Percentiles rank a stretch among this genome's conserved stretches.
Evolutionary conservation across 2,888 invertebrate genomes (phyloP).

Genomic region (Drosophila fungiperda): DNA sequence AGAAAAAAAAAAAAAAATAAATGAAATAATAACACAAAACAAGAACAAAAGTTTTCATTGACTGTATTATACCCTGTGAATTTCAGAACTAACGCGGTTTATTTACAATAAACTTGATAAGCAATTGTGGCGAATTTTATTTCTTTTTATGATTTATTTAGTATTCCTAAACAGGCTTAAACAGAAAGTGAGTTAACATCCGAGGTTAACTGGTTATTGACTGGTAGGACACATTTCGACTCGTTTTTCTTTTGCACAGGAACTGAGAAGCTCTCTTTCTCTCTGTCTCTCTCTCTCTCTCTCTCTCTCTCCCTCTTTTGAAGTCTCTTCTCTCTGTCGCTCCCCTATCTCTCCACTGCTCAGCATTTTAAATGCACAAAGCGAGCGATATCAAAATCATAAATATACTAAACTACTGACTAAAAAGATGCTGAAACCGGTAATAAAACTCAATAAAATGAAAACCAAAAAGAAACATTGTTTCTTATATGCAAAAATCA

Average conservation of each 20-base stretch:
- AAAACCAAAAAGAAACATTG: neutral
- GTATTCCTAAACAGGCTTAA: neutral
- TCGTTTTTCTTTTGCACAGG: neutral
- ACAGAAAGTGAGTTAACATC: neutral
- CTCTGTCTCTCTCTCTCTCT: neutral
- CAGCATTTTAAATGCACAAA: neutral
- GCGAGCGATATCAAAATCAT: neutral
- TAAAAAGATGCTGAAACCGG: neutral
- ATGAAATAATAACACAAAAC: conserved; percentile 33
- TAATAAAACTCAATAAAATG: neutral
- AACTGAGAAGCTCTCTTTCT: neutral
- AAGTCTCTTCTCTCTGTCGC: neutral
- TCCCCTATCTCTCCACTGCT: no score
- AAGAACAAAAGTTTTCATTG: conserved; percentile 19
- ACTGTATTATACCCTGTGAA: conserved; percentile 4
- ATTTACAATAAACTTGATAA: neutral
- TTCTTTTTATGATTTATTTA: neutral
- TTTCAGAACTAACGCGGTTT: neutral
- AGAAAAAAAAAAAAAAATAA: neutral
- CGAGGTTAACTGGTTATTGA: neutral
- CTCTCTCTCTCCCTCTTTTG: neutral
- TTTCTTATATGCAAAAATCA: neutral
- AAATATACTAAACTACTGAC: neutral
- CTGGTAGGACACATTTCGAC: neutral
- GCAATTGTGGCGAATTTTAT: no score